phyloP scores from a whole-genome alignment of 2,113 vertebrate genomes.

The Sprattus sprattus region DNA sequence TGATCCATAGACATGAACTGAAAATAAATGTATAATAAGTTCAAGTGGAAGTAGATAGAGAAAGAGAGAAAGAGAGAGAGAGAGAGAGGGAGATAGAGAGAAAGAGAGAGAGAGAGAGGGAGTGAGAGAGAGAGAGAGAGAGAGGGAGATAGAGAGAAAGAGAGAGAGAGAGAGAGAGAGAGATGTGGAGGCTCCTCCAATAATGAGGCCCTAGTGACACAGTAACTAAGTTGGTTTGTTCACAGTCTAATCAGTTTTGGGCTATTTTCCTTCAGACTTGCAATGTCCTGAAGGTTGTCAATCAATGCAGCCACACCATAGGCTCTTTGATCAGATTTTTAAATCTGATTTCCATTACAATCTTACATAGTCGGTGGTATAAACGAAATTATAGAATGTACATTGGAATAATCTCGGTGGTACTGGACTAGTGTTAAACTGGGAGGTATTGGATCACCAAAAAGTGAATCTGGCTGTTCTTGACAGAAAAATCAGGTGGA shows the following conservation, averaged over 20 bases:
- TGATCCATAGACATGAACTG: not conserved
- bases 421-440: not conserved
- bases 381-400: not conserved
- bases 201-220: not conserved
- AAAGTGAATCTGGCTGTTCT: not conserved
- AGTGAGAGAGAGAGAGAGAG: slow-evolving; percentile 54
- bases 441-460: not conserved
- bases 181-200: not conserved
- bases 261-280: not conserved
- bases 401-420: not conserved
- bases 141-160: slow-evolving; percentile 55
- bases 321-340: not conserved
- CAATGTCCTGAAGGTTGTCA: not conserved
- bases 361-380: not conserved
- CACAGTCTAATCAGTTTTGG: too few species aligned
- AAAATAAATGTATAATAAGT: not conserved
- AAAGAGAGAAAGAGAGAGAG: not conserved
- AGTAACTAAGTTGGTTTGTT: not conserved
- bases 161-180: slow-evolving; percentile 54
- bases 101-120: slow-evolving; percentile 53
- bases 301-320: not conserved
- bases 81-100: not conserved
- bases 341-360: not conserved
- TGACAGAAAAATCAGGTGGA: not conserved
- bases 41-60: not conserved